A percentile compares a stretch with the other conserved stretches of the same genome.
Evolutionary conservation across 2,113 vertebrate genomes (phyloP).

Genomic region (Tor tambroides): DNA sequence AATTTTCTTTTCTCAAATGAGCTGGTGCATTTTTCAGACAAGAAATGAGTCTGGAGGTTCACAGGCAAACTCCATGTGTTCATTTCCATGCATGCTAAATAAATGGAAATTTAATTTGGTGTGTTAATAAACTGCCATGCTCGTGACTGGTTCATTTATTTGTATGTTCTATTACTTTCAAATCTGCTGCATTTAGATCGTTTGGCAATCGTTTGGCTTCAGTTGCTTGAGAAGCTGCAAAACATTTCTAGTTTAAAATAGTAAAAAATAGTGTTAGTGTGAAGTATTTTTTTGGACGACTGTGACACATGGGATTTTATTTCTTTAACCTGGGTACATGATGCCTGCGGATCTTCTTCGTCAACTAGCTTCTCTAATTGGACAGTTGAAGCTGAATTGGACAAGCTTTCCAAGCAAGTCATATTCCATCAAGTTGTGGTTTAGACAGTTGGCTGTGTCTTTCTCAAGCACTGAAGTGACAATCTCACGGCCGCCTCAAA

Average conservation of each 20-base stretch:
- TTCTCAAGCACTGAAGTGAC: background rate
- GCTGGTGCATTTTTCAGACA: constrained; percentile 15
- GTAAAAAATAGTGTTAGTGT: background rate
- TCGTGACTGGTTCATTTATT: constrained; percentile 20
- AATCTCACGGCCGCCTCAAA: background rate
- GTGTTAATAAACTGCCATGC: constrained; percentile 33
- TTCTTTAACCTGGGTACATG: background rate
- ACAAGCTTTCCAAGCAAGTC: background rate
- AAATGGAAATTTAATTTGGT: constrained; percentile 16
- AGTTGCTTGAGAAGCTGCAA: background rate
- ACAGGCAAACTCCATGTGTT: too few species aligned
- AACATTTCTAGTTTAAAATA: constrained; percentile 12
- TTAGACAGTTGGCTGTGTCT: background rate
- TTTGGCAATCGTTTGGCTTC: background rate
- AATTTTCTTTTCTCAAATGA: constrained; percentile 38
- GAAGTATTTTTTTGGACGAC: background rate
- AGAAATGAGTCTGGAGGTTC: constrained; percentile 25
- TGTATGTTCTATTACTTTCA: background rate
- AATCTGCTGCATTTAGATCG: background rate
- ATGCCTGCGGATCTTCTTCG: background rate
- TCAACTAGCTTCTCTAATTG: constrained; percentile 1
- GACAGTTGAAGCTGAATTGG: constrained; percentile 6
- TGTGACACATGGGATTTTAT: background rate
- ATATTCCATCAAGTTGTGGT: background rate
- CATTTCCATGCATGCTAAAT: too few species aligned